Evolutionary conservation across 2,797 vertebrate genomes (phyloP), one percentile per base, ranked within the genome.

Genomic region (Tauraco hartlaubi): DNA sequence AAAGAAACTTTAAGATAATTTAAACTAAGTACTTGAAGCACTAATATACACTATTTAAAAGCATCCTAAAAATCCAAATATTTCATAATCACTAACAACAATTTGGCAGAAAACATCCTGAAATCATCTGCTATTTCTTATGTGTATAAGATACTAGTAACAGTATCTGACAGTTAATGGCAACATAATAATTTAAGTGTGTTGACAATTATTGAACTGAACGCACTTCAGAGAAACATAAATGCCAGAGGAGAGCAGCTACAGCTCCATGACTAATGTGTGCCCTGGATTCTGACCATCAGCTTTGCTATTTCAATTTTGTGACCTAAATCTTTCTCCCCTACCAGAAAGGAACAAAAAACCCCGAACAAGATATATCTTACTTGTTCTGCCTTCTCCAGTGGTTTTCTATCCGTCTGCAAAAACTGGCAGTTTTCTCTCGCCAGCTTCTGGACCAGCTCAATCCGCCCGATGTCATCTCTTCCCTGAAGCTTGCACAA

Each of bases 391-490:
- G 98, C 97, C 85, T 98, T 99, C 93, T 99, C 98, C 9, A 71
- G 95, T 46, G 97, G 97, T 94, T 98, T 99, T 98, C 96, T 98
- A 82, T 99, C 98, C 62, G 94, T 97, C 94, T 99, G 99, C 85
- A 99, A 96, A 97, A 99, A 98, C 76, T 98, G 99, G 92, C 98
- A 99, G 96, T 99, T 99, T 68, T 99, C 99, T 98, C 98, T 99
- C n/a, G 99, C 98, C 97, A 99, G 98, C 97, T 98, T 99, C 98
- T 99, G 99, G 88, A 99, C 99, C 98, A 99, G 98, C 96, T 99
- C 99, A 44, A 99, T 98, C 39, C 98, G 97, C 92, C 99, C 98
- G 51, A 99, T 96, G 88, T 99, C 99, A 97, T 99, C 99, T 97
- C 98, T 99, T 93, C 98, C 99, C 64, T 98, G 98, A 88, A 99